A percentile compares a stretch with the other conserved stretches of the same genome.
These are phyloP conservation scores for Lithophane semibrunnea DNA, from an alignment of 2,888 invertebrate species.

Conservation along the genomic window DNA sequence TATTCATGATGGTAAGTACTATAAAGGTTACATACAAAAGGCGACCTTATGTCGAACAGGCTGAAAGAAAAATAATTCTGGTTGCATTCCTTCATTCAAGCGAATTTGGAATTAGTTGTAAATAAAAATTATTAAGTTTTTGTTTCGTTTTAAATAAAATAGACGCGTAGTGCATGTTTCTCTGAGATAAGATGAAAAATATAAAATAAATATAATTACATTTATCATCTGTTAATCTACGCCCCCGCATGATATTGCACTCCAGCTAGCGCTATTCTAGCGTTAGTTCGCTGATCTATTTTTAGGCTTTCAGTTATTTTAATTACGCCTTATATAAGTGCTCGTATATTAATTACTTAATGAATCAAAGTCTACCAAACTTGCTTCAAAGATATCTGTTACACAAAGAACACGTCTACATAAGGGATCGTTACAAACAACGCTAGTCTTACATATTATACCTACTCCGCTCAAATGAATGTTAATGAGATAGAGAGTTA, in stretches of 20 bases:
- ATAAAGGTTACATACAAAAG: too few relatives aligned
- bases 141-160: neutral
- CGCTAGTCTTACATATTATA: neutral
- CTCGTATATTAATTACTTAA: constrained; percentile 18
- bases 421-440: constrained; percentile 11
- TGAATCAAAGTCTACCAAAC: constrained; percentile 22
- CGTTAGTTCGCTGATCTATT: neutral
- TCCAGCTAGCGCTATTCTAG: neutral
- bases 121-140: too few relatives aligned
- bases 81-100: neutral
- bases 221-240: neutral
- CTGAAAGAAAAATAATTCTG: neutral
- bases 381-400: constrained; percentile 51
- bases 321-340: constrained; percentile 5
- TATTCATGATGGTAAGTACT: too few relatives aligned
- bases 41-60: too few relatives aligned
- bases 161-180: neutral
- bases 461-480: constrained; percentile 12
- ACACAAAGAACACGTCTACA: constrained; percentile 42
- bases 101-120: neutral
- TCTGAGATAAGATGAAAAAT: too few relatives aligned
- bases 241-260: neutral
- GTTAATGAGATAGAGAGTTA: constrained; percentile 12
- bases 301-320: neutral
- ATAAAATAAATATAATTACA: neutral